Evolutionary conservation across 2,113 vertebrate species (phyloP), one percentile per base, ranked within the genome.

Genomic region (Rhinolophus ferrumequinum): DNA sequence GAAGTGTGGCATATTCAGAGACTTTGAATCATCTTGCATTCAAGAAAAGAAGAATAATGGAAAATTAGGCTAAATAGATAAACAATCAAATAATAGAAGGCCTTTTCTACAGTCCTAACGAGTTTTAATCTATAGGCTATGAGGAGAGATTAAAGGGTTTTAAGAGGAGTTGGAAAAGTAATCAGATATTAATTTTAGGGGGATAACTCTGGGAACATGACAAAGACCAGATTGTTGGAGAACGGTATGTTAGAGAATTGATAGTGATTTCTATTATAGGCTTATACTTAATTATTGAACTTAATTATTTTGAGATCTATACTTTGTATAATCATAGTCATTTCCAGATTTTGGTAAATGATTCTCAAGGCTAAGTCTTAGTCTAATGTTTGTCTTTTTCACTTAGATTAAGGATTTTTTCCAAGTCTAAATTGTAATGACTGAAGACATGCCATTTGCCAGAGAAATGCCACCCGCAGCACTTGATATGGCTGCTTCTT

Each of bases 241-340:
- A 30, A 15, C 24, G 6, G 14, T n/a, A 44, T 8, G 14, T 38
- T 64, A 14, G 7, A 86, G n/a, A 75, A 81, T 3, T 86, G 56
- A 73, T 12, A 87, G 64, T 10, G 44, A 38, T 66, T 91, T 97
- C 33, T 64, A 64, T 30, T 58, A 41, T 2, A 93, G 24, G 13
- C 11, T 88, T 88, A 33, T 6, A 72, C 28, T 94, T 64, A 76
- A 50, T 83, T 82, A 69, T 13, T 88, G 52, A 95, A 64, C 35
- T 41, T 26, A 44, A 76, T 93, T 88, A 90, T 72, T 87, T 90
- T 90, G 30, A 92, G 24, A 87, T 50, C 22, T 90, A 22, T 62
- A 16, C 15, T 92, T 94, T 95, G 21, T 66, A 38, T 88, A 93
- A 64, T 73, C 69, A 94, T 8, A 83, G 33, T 54, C 16, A 93